Conservation (phyloP, 2,797 vertebrate genomes). For the Chelonia mydas region DNA sequence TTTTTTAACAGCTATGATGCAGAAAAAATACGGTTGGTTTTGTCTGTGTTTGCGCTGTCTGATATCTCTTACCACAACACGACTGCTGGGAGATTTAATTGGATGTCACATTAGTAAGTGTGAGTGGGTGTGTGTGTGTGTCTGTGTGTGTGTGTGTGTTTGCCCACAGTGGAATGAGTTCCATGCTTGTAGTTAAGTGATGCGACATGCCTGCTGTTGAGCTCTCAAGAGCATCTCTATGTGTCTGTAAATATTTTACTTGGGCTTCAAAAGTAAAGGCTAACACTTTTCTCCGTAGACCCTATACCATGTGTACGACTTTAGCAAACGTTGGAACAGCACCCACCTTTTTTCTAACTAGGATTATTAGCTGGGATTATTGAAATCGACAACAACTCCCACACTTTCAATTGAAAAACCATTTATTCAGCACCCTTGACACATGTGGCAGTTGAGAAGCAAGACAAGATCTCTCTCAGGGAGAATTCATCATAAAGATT, state of each 20-base stretch:
- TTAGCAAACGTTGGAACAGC: not conserved
- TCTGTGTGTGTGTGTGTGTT: not conserved
- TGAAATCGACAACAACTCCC: not conserved
- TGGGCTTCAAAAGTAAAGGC: conserved; percentile 33
- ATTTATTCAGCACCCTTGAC: not conserved
- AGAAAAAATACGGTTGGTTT: conserved; percentile 53
- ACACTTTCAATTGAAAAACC: not conserved
- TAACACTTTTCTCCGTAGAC: not conserved
- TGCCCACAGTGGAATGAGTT: conserved; percentile 44
- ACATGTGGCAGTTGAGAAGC: not conserved
- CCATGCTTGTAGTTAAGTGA: conserved; percentile 18
- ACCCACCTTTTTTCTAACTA: not conserved
- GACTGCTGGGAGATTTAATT: conserved; percentile 66
- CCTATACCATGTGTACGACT: not conserved
- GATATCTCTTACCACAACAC: conserved; percentile 65
- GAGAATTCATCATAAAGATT: not conserved
- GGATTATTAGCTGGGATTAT: not conserved
- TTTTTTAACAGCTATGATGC: conserved; percentile 48
- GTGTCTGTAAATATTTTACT: conserved; percentile 46
- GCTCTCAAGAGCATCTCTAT: conserved; percentile 45
- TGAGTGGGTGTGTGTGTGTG: not conserved
- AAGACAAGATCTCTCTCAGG: not conserved
- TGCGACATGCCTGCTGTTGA: conserved; percentile 11
- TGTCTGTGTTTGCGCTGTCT: conserved; percentile 60
- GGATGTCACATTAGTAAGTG: conserved; percentile 45